Conservation (phyloP, 1,140 invertebrate genomes). For the Ceratina australensis region DNA sequence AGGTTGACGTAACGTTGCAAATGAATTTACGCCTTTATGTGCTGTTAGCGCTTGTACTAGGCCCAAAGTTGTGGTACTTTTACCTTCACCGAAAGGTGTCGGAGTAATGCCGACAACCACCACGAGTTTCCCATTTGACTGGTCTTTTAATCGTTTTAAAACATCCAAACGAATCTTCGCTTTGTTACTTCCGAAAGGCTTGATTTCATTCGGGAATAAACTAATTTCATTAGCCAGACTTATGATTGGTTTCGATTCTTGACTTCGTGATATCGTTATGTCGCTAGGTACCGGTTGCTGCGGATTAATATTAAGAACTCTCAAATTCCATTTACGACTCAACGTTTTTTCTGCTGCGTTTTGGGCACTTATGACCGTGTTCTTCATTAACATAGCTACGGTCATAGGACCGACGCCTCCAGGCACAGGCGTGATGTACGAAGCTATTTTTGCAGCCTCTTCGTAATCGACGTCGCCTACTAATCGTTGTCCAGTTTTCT, state of each 20-base stretch:
- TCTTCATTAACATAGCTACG: constrained; percentile 98
- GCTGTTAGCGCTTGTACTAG: constrained; percentile 94
- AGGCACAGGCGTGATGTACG: constrained; percentile 97
- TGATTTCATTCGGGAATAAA: constrained; percentile 89
- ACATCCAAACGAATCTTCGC: constrained; percentile 95
- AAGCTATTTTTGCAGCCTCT: constrained; percentile 89
- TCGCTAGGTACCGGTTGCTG: constrained; percentile 90
- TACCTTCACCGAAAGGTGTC: constrained; percentile 98
- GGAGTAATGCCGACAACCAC: constrained; percentile 98
- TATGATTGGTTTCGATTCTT: constrained; percentile 92
- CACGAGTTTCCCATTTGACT: constrained; percentile 93
- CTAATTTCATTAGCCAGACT: constrained; percentile 92
- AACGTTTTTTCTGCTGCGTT: constrained; percentile 81
- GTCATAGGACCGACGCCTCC: constrained; percentile 99
- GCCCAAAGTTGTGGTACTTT: constrained; percentile 97
- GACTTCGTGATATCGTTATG: constrained; percentile 92
- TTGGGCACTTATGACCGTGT: constrained; percentile 93
- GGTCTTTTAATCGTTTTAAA: constrained; percentile 86
- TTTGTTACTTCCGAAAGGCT: constrained; percentile 95
- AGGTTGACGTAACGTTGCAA: constrained; percentile 98
- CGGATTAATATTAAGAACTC: constrained; percentile 81
- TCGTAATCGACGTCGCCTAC: constrained; percentile 97
- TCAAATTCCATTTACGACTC: constrained; percentile 83
- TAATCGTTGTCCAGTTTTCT: constrained; percentile 90
- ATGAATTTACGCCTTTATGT: constrained; percentile 91